Evolutionary conservation across 1,140 invertebrate species (phyloP).

Genomic region (Drosophila sechellia): DNA sequence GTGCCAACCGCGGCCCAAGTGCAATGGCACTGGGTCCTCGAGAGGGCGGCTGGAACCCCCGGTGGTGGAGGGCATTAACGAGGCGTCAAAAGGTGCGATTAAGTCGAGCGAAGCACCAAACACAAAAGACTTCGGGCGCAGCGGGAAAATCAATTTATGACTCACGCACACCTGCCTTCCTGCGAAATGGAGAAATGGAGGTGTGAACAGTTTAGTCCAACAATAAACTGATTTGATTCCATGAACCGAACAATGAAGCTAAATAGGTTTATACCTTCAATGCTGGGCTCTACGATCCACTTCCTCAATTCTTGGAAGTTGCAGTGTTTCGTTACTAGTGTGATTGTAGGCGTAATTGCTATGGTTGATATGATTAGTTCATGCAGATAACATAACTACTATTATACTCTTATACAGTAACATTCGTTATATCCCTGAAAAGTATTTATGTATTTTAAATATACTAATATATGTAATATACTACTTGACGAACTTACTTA

Average conservation of each 20-base stretch:
- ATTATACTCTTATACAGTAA: too few species aligned
- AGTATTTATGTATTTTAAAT: neutral
- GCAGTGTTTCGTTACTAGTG: neutral
- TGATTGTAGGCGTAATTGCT: neutral
- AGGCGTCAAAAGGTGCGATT: constrained; percentile 73
- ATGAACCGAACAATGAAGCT: constrained; percentile 15
- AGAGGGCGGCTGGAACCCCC: neutral
- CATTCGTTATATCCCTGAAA: too few species aligned
- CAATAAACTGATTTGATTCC: constrained; percentile 37
- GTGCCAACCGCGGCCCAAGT: constrained; percentile 9
- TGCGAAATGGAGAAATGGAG: neutral
- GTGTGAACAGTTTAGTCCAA: constrained; percentile 42
- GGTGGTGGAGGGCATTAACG: constrained; percentile 32
- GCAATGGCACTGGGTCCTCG: constrained; percentile 1
- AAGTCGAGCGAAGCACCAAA: constrained; percentile 41
- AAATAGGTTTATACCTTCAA: constrained; percentile 22
- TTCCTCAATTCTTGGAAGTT: constrained; percentile 2
- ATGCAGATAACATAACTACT: too few species aligned
- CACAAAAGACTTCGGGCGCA: constrained; percentile 13
- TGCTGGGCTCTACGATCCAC: neutral
- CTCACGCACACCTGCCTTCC: constrained; percentile 35
- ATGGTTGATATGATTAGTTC: neutral
- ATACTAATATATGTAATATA: neutral
- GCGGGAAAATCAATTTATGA: constrained; percentile 65
- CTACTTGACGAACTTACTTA: neutral